Conservation (phyloP, 2,113 vertebrate genomes). For the Gallinago jamesoni region DNA sequence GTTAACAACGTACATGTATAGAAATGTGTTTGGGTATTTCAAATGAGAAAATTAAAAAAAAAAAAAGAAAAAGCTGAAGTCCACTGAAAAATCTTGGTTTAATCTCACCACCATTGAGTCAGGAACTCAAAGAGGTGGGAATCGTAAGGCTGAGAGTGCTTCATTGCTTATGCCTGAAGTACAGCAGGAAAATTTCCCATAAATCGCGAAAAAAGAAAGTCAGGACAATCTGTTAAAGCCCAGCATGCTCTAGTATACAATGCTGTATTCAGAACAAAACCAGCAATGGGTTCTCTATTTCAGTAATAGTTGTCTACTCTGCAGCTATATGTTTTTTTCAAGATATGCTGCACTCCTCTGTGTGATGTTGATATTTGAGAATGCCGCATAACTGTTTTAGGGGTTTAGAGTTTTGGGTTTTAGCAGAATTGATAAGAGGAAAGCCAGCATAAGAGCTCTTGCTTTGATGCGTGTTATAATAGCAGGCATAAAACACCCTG, state of each 20-base stretch:
- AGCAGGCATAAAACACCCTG: constrained; percentile 91
- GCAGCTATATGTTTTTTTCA: neutral
- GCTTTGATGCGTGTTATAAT: constrained; percentile 87
- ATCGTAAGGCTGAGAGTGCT: neutral
- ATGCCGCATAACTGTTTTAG: constrained; percentile 38
- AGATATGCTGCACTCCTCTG: neutral
- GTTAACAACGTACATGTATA: neutral
- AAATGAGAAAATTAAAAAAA: neutral
- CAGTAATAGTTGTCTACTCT: neutral
- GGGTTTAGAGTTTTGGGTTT: constrained; percentile 73
- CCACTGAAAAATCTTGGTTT: neutral
- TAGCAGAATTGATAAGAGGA: constrained; percentile 75
- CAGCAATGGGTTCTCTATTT: constrained; percentile 7
- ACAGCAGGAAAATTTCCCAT: constrained; percentile 8
- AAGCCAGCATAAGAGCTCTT: constrained; percentile 77
- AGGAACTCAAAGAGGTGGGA: neutral
- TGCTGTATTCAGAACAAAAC: constrained; percentile 1
- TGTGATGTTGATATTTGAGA: constrained; percentile 62
- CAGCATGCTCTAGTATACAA: constrained; percentile 27
- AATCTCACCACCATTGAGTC: neutral
- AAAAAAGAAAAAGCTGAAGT: neutral
- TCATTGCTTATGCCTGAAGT: neutral
- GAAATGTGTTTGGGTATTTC: neutral
- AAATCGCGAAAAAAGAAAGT: constrained; percentile 28
- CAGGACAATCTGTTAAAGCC: constrained; percentile 13